These are phyloP conservation scores for Phrynocephalus guinanensis DNA, from an alignment of 2,797 vertebrate genomes.

Conservation along the genomic window DNA sequence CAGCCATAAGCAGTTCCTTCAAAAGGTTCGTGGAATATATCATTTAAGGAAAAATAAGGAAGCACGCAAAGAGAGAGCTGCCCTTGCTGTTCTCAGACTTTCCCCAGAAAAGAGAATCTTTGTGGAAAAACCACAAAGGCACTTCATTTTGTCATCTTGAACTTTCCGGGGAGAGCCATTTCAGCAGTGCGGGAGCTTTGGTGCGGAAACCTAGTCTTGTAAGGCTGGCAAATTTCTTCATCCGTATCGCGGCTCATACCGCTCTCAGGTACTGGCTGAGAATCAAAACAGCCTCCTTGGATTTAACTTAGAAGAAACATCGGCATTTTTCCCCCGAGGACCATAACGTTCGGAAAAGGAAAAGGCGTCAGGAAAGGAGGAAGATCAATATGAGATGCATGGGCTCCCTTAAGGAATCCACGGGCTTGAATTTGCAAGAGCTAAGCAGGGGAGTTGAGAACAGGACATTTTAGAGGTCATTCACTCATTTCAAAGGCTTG, in stretches of 20 bases:
- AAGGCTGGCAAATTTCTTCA: background rate
- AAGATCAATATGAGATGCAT: too few relatives aligned
- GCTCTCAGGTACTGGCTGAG: background rate
- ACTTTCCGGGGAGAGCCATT: background rate
- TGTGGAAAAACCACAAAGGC: background rate
- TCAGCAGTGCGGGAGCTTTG: background rate
- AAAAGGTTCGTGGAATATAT: constrained; percentile 46
- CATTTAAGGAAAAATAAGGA: background rate
- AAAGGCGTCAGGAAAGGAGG: too few relatives aligned
- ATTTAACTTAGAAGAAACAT: too few relatives aligned
- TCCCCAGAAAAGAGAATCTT: background rate
- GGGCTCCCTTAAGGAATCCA: too few relatives aligned
- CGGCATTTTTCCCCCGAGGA: too few relatives aligned
- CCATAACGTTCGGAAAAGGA: too few relatives aligned
- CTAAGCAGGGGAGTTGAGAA: too few relatives aligned
- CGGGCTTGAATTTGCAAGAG: too few relatives aligned
- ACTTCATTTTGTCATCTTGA: background rate
- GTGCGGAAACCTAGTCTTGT: background rate
- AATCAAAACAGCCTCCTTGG: too few relatives aligned
- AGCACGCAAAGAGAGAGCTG: constrained; percentile 26
- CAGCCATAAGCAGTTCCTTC: constrained; percentile 54
- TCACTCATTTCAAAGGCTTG: too few relatives aligned
- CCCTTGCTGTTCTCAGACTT: constrained; percentile 56
- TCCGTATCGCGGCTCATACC: background rate
- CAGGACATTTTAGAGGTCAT: too few relatives aligned